Conservation (phyloP, 1,140 invertebrate species). For the Pectinophora gossypiella region DNA sequence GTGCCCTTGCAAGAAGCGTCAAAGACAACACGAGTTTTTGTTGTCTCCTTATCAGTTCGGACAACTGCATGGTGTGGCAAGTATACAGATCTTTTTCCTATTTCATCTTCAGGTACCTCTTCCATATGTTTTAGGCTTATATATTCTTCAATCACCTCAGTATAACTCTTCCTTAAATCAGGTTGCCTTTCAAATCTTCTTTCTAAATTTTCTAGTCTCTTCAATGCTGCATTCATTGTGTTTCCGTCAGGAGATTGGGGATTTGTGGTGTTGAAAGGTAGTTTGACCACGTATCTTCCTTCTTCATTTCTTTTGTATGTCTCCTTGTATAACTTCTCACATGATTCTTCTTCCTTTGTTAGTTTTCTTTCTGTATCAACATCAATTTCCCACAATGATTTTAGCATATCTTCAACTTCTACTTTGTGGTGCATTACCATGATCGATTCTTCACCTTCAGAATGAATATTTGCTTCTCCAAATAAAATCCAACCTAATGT, state of each 20-base stretch:
- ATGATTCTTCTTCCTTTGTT: slow-evolving; percentile 1
- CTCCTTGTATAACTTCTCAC: neutral
- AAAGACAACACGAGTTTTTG: slow-evolving; percentile 12
- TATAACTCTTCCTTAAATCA: neutral
- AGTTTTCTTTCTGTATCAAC: neutral
- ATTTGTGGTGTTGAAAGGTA: neutral
- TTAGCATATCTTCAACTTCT: neutral
- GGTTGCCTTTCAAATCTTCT: neutral
- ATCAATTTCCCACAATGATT: neutral
- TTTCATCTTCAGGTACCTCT: slow-evolving; percentile 3
- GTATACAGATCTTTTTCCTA: neutral
- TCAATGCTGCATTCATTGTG: neutral
- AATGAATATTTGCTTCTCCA: slow-evolving; percentile 2
- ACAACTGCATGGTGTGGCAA: slow-evolving; percentile 1
- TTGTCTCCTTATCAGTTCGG: neutral
- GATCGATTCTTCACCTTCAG: neutral
- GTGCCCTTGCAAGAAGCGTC: slow-evolving; percentile 1
- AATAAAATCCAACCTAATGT: slow-evolving; percentile 27
- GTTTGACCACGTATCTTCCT: slow-evolving; percentile 1
- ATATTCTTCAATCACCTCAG: neutral
- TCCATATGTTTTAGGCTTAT: neutral
- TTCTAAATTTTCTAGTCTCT: neutral
- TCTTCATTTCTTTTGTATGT: neutral
- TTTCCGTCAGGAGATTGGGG: neutral
- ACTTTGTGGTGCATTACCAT: neutral